Percentiles rank a stretch among this genome's conserved stretches.
Conservation (phyloP, 2,888 invertebrate genomes). For the Eurytoma californica region DNA sequence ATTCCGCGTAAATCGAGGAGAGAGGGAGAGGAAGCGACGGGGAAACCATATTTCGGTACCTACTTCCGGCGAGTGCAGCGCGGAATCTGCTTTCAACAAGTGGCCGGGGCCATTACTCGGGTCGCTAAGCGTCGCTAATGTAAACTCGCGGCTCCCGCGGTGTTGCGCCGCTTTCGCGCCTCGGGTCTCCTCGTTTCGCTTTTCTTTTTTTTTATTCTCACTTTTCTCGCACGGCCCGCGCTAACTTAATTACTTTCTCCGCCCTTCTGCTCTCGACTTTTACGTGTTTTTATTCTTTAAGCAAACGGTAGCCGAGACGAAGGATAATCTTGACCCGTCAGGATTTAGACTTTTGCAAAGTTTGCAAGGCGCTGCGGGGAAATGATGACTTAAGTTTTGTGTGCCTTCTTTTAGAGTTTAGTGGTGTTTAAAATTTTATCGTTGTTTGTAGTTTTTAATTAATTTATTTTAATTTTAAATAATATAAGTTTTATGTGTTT, state of each 20-base stretch:
- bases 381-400: no score
- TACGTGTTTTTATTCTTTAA: background rate
- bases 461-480: no score
- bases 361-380: no score
- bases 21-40: background rate
- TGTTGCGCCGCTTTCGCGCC: slow-evolving; percentile 8
- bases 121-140: slow-evolving; percentile 50
- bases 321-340: no score
- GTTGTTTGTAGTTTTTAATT: no score
- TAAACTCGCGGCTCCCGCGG: slow-evolving; percentile 22
- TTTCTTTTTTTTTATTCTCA: background rate
- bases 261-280: background rate
- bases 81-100: slow-evolving; percentile 62
- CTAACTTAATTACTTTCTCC: slow-evolving; percentile 42
- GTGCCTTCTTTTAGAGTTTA: no score
- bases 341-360: no score
- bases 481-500: no score
- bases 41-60: slow-evolving; percentile 25
- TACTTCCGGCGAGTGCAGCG: background rate
- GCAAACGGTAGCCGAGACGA: background rate
- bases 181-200: background rate
- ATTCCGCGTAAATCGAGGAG: background rate
- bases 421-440: no score
- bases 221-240: background rate
- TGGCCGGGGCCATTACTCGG: slow-evolving; percentile 61